Evolutionary conservation across 2,888 invertebrate species (phyloP).

Genomic region (Conus canariensis): DNA sequence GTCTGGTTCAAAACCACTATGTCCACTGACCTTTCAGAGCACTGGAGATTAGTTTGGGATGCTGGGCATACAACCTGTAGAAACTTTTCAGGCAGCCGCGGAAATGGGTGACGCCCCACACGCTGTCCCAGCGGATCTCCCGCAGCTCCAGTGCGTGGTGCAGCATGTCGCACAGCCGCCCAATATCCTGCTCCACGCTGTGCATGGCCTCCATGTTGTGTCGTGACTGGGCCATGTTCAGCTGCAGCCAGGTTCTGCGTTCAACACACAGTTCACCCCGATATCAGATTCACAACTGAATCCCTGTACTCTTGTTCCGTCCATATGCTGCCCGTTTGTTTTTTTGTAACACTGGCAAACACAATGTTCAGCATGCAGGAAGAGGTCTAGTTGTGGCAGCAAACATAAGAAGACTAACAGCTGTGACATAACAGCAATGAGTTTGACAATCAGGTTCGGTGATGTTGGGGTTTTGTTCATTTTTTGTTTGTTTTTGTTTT

Average conservation of each 20-base stretch:
- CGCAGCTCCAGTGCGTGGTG: slow-evolving; percentile 82
- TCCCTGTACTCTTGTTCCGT: neutral
- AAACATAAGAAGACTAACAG: too few relatives aligned
- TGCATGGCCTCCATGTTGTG: slow-evolving; percentile 84
- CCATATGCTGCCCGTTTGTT: too few relatives aligned
- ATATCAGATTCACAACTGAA: neutral
- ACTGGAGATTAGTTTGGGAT: slow-evolving; percentile 85
- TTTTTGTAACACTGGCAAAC: neutral
- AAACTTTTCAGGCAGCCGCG: slow-evolving; percentile 93
- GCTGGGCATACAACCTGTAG: slow-evolving; percentile 87
- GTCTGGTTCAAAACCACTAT: too few relatives aligned
- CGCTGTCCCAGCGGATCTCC: slow-evolving; percentile 81
- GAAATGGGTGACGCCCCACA: slow-evolving; percentile 85
- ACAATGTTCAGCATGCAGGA: too few relatives aligned
- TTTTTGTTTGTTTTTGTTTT: too few relatives aligned
- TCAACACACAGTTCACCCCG: neutral
- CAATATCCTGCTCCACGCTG: slow-evolving; percentile 88
- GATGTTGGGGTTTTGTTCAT: too few relatives aligned
- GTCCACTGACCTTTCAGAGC: slow-evolving; percentile 79
- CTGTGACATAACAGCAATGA: too few relatives aligned
- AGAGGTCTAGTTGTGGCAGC: too few relatives aligned
- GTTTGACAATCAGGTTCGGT: too few relatives aligned
- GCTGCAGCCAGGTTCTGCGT: slow-evolving; percentile 84
- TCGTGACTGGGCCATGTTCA: slow-evolving; percentile 86
- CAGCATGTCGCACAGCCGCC: slow-evolving; percentile 83